Base-by-base conservation (phyloP, 1,140 invertebrate species). In the Papilio machaon region DNA sequence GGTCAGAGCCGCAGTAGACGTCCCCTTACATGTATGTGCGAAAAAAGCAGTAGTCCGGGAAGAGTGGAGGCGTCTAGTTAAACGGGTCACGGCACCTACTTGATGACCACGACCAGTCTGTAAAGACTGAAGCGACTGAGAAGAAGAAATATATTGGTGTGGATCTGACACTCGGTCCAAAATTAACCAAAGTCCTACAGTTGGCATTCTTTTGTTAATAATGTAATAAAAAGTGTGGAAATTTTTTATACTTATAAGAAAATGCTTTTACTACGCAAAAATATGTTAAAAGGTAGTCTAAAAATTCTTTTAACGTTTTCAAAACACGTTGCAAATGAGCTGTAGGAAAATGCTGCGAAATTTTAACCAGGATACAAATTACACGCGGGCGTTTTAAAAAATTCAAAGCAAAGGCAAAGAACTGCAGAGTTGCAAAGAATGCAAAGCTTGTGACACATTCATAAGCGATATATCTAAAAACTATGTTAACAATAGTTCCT, bases 291-390 rank as follows among this genome's bases (percentile, higher is more conserved):
- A 64, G 13, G 10, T 9, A 52, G 15, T 64, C 23, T 64, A 13
- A 15, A 64, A 23, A 30, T 13, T 10, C 49, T 10, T 52, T 52
- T 15, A 64, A 4, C 60, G 9, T 7, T 64, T 30, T 64, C 60
- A 64, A 30, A 64, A 64, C 23, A 64, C 23, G 60, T 64, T 64
- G 60, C 23, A 64, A 64, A 64, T 64, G 23, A 64, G 60, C 23
- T 64, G 60, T 13, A 64, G 23, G 60, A 64, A 64, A 64, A 64
- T 15, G 60, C 60, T 30, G 60, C 60, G 17, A 64, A 58, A 23
- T 30, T 35, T 64, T 64, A 64, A 10, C 60, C 60, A 64, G 60
- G 9, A 13, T 64, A 64, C 60, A 64, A 64, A 64, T 64, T 64
- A 64, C 23, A 5, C 60, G 23, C 19, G 30, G 3, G 23, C 60